Evolutionary conservation across 2,797 vertebrate species (phyloP).

Genomic region (Sternarchorhynchus goeldii): DNA sequence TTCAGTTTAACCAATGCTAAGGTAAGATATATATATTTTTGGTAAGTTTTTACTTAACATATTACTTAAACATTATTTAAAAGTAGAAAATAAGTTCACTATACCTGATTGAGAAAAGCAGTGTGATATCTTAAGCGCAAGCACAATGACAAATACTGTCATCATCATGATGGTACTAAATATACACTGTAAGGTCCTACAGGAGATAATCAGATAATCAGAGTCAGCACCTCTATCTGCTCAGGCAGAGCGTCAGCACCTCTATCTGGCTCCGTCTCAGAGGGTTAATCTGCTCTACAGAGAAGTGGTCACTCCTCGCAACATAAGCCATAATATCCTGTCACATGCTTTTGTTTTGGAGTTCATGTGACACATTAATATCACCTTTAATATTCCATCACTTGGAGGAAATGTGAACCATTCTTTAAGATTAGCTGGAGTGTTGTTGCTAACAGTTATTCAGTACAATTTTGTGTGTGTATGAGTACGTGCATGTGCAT

Average conservation of each 20-base stretch:
- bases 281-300: slow-evolving; percentile 8
- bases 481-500: no score
- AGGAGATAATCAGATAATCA: no score
- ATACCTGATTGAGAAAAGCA: slow-evolving; percentile 47
- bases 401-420: no score
- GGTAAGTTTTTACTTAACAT: no score
- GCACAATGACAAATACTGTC: slow-evolving; percentile 60
- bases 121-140: slow-evolving; percentile 58
- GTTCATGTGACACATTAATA: slow-evolving; percentile 55
- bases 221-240: slow-evolving; percentile 52
- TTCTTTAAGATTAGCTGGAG: no score
- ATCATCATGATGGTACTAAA: slow-evolving; percentile 59
- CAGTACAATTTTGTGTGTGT: background rate
- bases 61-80: no score
- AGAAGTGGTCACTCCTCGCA: background rate
- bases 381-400: slow-evolving; percentile 42
- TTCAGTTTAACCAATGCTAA: no score
- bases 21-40: no score
- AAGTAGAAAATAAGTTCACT: background rate
- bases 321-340: slow-evolving; percentile 63
- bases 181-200: slow-evolving; percentile 47
- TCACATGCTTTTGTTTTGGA: slow-evolving; percentile 64
- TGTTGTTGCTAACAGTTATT: background rate
- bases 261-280: slow-evolving; percentile 13
- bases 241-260: slow-evolving; percentile 49